Percentiles rank a stretch among this genome's conserved stretches.
Evolutionary conservation across 2,888 invertebrate species (phyloP).

Genomic region (Drosophila tripunctata): DNA sequence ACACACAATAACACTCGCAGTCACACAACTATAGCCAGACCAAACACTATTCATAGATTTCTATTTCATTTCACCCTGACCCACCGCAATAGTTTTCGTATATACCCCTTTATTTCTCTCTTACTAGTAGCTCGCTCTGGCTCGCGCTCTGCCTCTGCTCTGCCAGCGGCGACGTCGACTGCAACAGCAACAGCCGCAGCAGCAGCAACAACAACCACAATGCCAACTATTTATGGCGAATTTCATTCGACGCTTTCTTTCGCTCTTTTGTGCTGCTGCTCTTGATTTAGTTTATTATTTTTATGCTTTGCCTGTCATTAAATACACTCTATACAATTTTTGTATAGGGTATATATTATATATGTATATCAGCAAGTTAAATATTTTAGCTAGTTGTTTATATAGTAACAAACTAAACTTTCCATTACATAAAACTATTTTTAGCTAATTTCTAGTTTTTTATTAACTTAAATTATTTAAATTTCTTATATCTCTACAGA

Average conservation of each 20-base stretch:
- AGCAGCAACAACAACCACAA: slow-evolving; percentile 33
- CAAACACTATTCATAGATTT: slow-evolving; percentile 73
- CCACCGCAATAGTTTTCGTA: slow-evolving; percentile 78
- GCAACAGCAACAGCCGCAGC: slow-evolving; percentile 43
- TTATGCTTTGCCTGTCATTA: slow-evolving; percentile 18
- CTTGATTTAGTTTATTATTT: slow-evolving; percentile 50
- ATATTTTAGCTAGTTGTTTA: too few relatives aligned
- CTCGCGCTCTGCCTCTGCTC: slow-evolving; percentile 5
- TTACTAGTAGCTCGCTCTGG: too few relatives aligned
- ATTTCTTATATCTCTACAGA: background rate
- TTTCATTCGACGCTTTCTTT: slow-evolving; percentile 65
- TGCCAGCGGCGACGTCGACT: slow-evolving; percentile 7
- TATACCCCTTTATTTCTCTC: slow-evolving; percentile 56
- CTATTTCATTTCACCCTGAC: slow-evolving; percentile 78
- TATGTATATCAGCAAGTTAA: background rate
- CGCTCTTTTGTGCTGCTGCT: slow-evolving; percentile 19
- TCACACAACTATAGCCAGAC: slow-evolving; percentile 34
- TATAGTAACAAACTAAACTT: too few relatives aligned
- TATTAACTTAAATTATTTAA: background rate
- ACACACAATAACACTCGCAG: slow-evolving; percentile 5
- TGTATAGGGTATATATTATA: slow-evolving; percentile 13
- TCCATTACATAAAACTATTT: background rate
- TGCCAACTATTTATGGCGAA: slow-evolving; percentile 75
- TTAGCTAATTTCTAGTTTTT: background rate
- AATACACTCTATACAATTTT: slow-evolving; percentile 10